A percentile compares a stretch with the other conserved stretches of the same genome.
phyloP scores from a whole-genome alignment of 2,113 vertebrate species.

The Jaculus jaculus region DNA sequence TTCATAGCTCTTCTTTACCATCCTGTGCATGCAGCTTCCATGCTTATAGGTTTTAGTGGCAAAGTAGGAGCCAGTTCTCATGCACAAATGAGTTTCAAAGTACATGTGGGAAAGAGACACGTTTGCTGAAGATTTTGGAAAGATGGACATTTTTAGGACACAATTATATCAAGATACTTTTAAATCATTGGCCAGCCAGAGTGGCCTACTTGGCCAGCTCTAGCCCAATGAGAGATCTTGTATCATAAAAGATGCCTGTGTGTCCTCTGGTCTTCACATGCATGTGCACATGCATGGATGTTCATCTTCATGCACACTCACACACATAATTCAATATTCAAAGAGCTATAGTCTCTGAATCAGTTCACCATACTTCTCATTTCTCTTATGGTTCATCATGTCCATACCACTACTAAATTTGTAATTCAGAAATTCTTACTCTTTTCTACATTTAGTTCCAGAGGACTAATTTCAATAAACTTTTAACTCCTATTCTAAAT shows the following conservation, averaged over 20 bases:
- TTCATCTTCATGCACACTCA: too few species aligned
- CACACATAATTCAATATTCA: neutral
- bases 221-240: too few species aligned
- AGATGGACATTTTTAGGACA: neutral
- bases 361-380: neutral
- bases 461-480: neutral
- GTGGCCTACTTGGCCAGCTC: too few species aligned
- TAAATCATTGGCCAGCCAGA: too few species aligned
- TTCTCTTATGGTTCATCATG: neutral
- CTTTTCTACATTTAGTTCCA: neutral
- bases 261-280: too few species aligned
- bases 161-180: neutral
- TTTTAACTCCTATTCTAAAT: neutral
- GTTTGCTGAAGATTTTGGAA: neutral
- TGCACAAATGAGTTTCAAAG: neutral
- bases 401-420: neutral
- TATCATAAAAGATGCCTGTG: too few species aligned
- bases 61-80: neutral
- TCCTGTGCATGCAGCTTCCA: neutral
- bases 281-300: too few species aligned
- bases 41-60: neutral
- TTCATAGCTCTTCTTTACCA: neutral
- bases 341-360: neutral
- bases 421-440: neutral
- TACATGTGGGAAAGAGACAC: neutral